Evolutionary conservation across 1,140 invertebrate species (phyloP), one percentile per base, ranked within the genome.

Genomic region (Protaetia brevitarsis): DNA sequence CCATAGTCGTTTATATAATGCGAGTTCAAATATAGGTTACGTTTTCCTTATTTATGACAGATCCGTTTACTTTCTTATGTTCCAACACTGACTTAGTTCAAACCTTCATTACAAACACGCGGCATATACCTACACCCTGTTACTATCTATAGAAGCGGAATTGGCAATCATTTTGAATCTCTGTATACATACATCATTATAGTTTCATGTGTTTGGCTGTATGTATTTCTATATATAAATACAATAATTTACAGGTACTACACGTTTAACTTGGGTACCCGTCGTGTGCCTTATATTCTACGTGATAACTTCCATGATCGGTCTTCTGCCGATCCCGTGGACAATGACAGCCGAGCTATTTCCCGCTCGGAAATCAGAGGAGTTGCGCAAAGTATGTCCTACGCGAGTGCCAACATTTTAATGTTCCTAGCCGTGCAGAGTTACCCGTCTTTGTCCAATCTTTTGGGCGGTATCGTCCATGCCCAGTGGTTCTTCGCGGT

Each of bases 401-500:
- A 83, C 76, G 70, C 73, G 19, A 76, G 82, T 64, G 82, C 81
- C 0, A 82, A 84, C 66, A 63, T 83, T 26, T 70, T 84, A 0
- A 84, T 85, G 83, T 86, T 85, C 66, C 69, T 76, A 1, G 80
- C 82, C 0, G 73, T 85, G 10, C 81, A 84, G 63, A 78, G 78
- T 63, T 86, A 85, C 63, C 76, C 79, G 31, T 67, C 70, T 23
- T 62, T 85, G n/a, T 72, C 72, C 2, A 62, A 70, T 6, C 68
- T 79, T 2, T 73, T 91, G 3, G 82, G 82, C 63, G 80, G 84
- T 16, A 77, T 83, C 1, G 83, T 87, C 66, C 85, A 80, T 3
- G 72, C 82, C 23, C 89, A 88, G 70, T 89, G 85, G 82, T 82
- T 90, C 63, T 93, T 92, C 76, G 82, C 89, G 2, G 83, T 80